These are phyloP conservation scores for Drosophila persimilis DNA, from an alignment of 1,140 invertebrate species.

Conservation along the genomic window DNA sequence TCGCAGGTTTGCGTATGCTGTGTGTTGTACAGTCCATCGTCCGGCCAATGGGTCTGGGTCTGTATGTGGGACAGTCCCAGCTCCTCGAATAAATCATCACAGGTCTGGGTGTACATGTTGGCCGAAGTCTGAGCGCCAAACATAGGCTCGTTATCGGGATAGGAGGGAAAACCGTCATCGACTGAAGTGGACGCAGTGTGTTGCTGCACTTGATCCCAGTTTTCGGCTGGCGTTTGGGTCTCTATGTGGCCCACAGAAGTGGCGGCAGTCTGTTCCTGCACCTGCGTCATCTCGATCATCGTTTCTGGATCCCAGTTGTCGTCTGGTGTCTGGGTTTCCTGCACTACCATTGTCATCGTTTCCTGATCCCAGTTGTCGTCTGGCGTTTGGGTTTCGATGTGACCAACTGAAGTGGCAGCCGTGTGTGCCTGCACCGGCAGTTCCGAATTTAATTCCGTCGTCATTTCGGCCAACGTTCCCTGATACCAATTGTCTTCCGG, in stretches of 20 bases:
- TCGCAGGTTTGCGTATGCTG: slow-evolving; percentile 73
- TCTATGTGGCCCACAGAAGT: slow-evolving; percentile 47
- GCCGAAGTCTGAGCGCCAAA: slow-evolving; percentile 79
- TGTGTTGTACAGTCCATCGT: slow-evolving; percentile 60
- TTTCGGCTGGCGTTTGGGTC: slow-evolving; percentile 56
- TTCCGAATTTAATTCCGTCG: neutral
- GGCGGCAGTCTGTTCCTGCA: slow-evolving; percentile 27
- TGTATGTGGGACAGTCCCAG: slow-evolving; percentile 85
- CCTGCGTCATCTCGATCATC: neutral
- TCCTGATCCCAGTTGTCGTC: slow-evolving; percentile 46
- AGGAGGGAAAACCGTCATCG: slow-evolving; percentile 20
- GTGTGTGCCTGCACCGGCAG: slow-evolving; percentile 6
- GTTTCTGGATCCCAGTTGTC: too few species aligned
- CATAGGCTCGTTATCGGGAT: slow-evolving; percentile 46
- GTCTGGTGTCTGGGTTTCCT: neutral
- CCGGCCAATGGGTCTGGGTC: slow-evolving; percentile 85
- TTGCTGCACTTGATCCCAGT: slow-evolving; percentile 7
- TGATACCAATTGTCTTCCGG: slow-evolving; percentile 47
- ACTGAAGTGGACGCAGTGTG: neutral
- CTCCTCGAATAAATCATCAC: slow-evolving; percentile 84
- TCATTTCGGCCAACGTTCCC: slow-evolving; percentile 57
- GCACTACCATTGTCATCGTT: neutral
- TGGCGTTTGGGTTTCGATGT: slow-evolving; percentile 62
- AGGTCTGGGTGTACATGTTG: slow-evolving; percentile 86
- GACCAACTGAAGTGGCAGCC: slow-evolving; percentile 34